Conservation (phyloP, 1,140 invertebrate genomes). For the Cataglyphis hispanica region DNA sequence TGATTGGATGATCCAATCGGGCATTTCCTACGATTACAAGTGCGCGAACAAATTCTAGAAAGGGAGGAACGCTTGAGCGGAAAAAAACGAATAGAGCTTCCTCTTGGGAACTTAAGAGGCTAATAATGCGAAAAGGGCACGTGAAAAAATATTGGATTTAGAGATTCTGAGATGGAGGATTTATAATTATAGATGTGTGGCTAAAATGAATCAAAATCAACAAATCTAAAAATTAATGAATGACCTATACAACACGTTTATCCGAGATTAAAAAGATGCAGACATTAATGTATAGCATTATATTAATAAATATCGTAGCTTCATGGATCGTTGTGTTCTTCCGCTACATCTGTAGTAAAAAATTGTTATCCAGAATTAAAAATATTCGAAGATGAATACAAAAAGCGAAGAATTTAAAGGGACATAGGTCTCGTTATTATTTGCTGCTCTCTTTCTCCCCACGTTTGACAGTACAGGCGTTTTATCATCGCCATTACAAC, state of each 20-base stretch:
- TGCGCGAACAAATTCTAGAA: background rate
- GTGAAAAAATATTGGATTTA: background rate
- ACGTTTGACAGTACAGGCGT: background rate
- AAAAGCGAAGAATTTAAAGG: background rate
- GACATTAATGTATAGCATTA: background rate
- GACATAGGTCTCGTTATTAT: conserved; percentile 11
- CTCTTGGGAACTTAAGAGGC: background rate
- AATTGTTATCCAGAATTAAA: background rate
- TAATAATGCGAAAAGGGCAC: background rate
- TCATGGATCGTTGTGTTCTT: background rate
- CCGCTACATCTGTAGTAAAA: background rate
- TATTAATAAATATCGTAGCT: background rate
- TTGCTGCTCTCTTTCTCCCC: background rate
- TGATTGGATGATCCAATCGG: background rate
- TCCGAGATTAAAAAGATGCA: background rate
- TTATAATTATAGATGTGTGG: background rate
- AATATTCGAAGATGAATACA: background rate
- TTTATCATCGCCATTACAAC: background rate
- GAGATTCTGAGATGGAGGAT: background rate
- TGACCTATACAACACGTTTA: background rate
- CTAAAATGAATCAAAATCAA: background rate
- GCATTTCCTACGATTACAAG: background rate
- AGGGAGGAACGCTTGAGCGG: background rate
- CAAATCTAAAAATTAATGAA: background rate
- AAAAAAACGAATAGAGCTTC: background rate